Base-by-base conservation (phyloP, 2,113 vertebrate genomes). In the Pelecanoides urinatrix region DNA sequence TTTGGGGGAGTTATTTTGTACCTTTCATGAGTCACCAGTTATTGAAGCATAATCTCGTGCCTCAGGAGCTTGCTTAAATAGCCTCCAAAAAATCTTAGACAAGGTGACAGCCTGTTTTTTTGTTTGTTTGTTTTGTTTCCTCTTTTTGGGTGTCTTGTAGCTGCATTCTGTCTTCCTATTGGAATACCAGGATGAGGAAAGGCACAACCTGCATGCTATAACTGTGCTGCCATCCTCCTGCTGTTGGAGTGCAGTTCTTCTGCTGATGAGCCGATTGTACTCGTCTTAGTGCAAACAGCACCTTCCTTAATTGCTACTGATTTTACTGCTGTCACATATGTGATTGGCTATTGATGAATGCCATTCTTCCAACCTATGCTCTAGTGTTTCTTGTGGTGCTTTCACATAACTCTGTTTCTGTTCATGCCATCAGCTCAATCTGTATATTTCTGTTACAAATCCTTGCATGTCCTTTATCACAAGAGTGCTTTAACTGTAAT, bases 121-220 rank as follows among this genome's bases (percentile, higher is more conserved):
- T n/a, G n/a, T n/a, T n/a, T n/a, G n/a, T n/a, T n/a, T n/a, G n/a
- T 66, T 44, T 78, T 22, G 34, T n/a, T 67, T 71, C 72, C 26
- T 89, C 15, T 13, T 65, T 74, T 71, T 66, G 30, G 4, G 14
- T 56, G 20, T 42, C 61, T 42, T 74, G 55, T 38, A 25, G 32
- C 22, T 55, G 38, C 68, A 76, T 11, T 29, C 20, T 81, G n/a
- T n/a, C 30, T 42, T 66, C 40, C 56, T 82, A 2, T 11, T 75
- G 44, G 29, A 62, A 56, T 52, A 56, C 10, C 16, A 25, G 30
- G 67, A 44, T 45, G 18, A 49, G 25, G 30, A 86, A 53, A 26
- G 47, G 16, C 15, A 58, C 30, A 71, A 25, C 26, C 22, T 3
- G 13, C 0, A 0, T 50, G 16, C n/a, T 7, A 2, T 0, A 73